Evolutionary conservation across 2,113 vertebrate species (phyloP).

Genomic region (Platycercus adscitus): DNA sequence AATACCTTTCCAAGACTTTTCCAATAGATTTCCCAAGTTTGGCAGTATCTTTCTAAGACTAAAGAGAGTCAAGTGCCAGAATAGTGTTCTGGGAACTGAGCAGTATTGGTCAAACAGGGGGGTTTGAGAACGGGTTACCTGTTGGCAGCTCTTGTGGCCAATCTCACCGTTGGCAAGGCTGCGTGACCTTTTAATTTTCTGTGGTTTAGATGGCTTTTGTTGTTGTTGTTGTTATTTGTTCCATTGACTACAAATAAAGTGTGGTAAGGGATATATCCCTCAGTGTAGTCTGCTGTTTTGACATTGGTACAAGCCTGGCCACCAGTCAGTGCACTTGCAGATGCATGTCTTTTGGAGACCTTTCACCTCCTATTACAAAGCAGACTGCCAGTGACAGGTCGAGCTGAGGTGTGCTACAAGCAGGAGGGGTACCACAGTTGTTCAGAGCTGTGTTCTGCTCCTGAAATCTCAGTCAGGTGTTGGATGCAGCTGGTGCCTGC

Average conservation of each 20-base stretch:
- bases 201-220: not conserved
- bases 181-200: not conserved
- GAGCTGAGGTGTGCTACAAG: not conserved
- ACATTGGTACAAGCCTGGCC: not conserved
- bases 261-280: not conserved
- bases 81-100: not conserved
- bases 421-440: rapidly evolving
- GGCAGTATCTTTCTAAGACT: not conserved
- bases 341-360: not conserved
- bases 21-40: not conserved
- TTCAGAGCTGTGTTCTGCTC: not conserved
- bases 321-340: not conserved
- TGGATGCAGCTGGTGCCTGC: rapidly evolving
- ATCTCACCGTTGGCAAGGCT: not conserved
- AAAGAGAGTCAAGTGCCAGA: not conserved
- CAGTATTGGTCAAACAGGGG: rapidly evolving
- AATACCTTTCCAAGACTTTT: not conserved
- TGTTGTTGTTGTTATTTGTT: not conserved
- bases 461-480: not conserved
- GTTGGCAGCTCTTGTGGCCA: rapidly evolving
- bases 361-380: not conserved
- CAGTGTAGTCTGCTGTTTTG: not conserved
- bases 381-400: not conserved
- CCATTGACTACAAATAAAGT: not conserved
- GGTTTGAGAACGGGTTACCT: not conserved